Evolutionary conservation across 2,113 vertebrate species (phyloP), one percentile per base, ranked within the genome.

Genomic region (Poeciliopsis turrubarensis): DNA sequence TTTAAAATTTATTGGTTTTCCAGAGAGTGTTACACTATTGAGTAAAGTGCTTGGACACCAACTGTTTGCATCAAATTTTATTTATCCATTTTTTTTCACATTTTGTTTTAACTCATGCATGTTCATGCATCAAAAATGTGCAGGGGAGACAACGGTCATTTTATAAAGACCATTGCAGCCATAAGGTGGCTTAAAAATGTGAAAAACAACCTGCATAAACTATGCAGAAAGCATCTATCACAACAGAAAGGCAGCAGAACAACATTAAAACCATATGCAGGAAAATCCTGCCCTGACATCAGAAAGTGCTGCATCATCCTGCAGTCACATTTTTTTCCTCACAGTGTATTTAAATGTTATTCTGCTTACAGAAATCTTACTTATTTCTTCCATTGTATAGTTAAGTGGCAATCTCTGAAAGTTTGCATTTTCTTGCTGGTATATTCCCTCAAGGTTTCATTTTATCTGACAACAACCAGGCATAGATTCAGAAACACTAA

Each of bases 131-230:
- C 72, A 68, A 77, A 73, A 27, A 70, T 82, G 68, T 77, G 31
- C 34, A 10, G 82, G 80, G 74, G 69, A 84, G 77, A 84, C 70
- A 63, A 69, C 29, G 70, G 73, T 77, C 77, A 68, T 72, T 60
- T 79, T 70, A 67, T 69, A 57, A 76, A 78, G 83, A 85, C 74
- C 77, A 39, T 39, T 37, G 62, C 61, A 1, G 65, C 71, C 54
- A 83, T 85, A 84, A 89, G 89, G 71, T 82, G 83, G 77, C 84
- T 82, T 82, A 44, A 75, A 78, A 77, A 72, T 78, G 68, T 1
- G 14, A 83, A 70, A 67, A 32, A 80, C 2, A 75, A 81, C 68
- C 77, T 68, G 6, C 60, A 76, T 73, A 86, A 75, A 76, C 82
- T 85, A 80, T 60, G 71, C 71, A 87, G 63, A 75, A 61, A 15